phyloP scores from a whole-genome alignment of 2,113 vertebrate genomes.

The Fukomys damarensis region DNA sequence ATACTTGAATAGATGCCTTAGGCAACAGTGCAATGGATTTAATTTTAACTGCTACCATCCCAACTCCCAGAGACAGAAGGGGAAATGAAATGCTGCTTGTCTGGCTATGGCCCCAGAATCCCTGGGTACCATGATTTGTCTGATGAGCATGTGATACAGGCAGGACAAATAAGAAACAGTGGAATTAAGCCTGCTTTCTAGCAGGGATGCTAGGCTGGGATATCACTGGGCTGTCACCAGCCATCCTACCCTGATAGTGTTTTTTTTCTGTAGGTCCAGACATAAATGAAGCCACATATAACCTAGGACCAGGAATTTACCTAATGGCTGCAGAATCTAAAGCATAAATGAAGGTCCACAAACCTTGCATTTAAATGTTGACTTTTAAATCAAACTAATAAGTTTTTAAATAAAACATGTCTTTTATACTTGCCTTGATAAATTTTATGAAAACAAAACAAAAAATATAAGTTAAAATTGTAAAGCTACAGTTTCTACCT shows the following conservation, averaged over 20 bases:
- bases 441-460: neutral
- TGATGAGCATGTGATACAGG: neutral
- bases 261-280: neutral
- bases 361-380: neutral
- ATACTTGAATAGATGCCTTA: neutral
- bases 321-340: neutral
- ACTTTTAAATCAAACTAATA: neutral
- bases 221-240: neutral
- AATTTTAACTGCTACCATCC: neutral
- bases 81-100: neutral
- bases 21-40: neutral
- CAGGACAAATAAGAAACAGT: neutral
- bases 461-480: conserved; percentile 2
- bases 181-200: neutral
- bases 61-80: neutral
- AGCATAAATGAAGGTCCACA: neutral
- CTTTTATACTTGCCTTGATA: neutral
- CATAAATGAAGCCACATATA: neutral
- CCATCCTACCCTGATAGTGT: neutral
- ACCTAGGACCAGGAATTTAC: neutral
- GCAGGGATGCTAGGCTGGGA: neutral
- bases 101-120: neutral
- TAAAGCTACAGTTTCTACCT: neutral
- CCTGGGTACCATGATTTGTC: neutral
- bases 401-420: neutral